These are phyloP conservation scores for Limnephilus auricula DNA, from an alignment of 2,888 invertebrate genomes.

Conservation along the genomic window DNA sequence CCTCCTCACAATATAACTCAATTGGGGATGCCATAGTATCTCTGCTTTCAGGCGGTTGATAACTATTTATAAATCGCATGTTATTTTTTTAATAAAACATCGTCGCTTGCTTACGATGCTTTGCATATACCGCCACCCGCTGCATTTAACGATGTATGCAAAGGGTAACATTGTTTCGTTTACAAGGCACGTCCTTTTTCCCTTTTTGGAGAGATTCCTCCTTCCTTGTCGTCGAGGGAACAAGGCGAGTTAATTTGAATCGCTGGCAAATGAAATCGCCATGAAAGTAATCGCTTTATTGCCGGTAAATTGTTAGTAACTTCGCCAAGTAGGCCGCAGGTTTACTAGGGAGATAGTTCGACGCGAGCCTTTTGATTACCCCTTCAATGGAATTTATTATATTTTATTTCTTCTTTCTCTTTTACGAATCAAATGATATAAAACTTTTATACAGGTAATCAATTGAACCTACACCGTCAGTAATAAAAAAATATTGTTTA, in stretches of 20 bases:
- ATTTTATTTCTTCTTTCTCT: neutral
- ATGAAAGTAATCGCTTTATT: constrained; percentile 13
- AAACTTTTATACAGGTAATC: neutral
- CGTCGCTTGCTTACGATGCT: neutral
- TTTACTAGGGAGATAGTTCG: neutral
- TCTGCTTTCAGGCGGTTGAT: no score
- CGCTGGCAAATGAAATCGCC: neutral
- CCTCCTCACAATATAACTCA: no score
- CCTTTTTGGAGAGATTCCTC: constrained; percentile 10
- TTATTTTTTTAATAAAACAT: neutral
- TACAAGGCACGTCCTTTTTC: constrained; percentile 11
- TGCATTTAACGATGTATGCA: constrained; percentile 35
- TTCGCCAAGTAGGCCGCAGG: neutral
- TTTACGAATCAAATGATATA: neutral
- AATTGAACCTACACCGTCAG: neutral
- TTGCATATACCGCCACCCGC: neutral
- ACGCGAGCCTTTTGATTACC: neutral
- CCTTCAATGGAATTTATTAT: neutral
- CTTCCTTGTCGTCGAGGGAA: neutral
- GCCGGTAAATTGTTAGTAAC: neutral
- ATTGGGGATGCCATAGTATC: no score
- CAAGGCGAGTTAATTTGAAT: neutral
- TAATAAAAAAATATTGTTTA: neutral
- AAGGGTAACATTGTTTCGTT: constrained; percentile 26
- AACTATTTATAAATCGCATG: no score